A percentile compares a stretch with the other conserved stretches of the same genome.
Evolutionary conservation across 1,140 invertebrate genomes (phyloP).

Genomic region (Conopomorpha cramerella): DNA sequence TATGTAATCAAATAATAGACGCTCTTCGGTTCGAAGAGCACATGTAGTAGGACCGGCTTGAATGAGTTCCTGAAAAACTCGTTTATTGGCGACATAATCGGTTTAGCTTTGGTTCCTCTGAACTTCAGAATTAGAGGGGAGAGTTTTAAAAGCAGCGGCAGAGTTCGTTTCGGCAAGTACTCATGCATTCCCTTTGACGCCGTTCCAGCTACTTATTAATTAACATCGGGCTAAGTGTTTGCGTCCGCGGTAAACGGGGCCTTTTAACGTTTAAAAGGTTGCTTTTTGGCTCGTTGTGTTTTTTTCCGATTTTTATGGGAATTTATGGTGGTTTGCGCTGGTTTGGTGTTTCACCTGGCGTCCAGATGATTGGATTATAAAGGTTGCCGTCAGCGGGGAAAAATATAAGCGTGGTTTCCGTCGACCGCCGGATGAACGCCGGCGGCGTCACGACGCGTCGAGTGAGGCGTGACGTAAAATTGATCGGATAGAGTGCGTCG

Average conservation of each 20-base stretch:
- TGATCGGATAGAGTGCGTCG: no score
- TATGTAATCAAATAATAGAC: no score
- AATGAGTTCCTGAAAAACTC: constrained; percentile 31
- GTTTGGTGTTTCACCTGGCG: constrained; percentile 38
- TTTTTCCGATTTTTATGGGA: constrained; percentile 43
- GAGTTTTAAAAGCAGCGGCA: constrained; percentile 52
- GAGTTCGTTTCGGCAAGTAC: constrained; percentile 51
- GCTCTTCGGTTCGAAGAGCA: no score
- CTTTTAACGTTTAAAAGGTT: constrained; percentile 57
- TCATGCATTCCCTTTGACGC: constrained; percentile 59
- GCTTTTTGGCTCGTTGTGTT: constrained; percentile 29
- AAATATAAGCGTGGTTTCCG: no score
- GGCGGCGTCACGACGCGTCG: no score
- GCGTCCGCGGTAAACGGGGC: constrained; percentile 55
- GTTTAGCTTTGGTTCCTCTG: constrained; percentile 55
- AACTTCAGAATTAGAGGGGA: constrained; percentile 47
- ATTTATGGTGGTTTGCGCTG: constrained; percentile 45
- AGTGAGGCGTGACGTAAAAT: not conserved
- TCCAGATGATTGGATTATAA: constrained; percentile 8
- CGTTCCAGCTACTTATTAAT: constrained; percentile 54
- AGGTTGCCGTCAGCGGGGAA: no score
- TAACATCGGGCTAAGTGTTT: constrained; percentile 58
- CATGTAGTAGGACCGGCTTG: no score
- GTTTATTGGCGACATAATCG: constrained; percentile 49
- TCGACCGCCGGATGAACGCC: no score